phyloP scores from a whole-genome alignment of 2,888 invertebrate species.

The Dolichomitus sp. region DNA sequence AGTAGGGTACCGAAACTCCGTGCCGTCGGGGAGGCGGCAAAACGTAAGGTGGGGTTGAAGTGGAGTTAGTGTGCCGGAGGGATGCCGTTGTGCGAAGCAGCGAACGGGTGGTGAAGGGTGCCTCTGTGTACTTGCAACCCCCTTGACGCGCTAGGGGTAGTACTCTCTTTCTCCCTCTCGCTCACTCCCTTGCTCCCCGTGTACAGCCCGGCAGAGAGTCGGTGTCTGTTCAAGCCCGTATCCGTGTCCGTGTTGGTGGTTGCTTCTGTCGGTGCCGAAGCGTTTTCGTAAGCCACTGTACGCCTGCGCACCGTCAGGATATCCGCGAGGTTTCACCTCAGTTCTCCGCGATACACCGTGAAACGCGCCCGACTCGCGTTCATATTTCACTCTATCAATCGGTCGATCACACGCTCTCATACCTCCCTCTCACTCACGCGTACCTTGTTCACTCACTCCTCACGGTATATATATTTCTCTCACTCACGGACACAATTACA shows the following conservation, averaged over 20 bases:
- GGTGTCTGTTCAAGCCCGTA: slow-evolving; percentile 5
- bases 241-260: slow-evolving; percentile 57
- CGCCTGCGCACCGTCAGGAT: slow-evolving; percentile 65
- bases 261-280: slow-evolving; percentile 63
- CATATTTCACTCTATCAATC: slow-evolving; percentile 68
- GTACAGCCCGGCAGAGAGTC: slow-evolving; percentile 11
- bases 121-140: slow-evolving; percentile 39
- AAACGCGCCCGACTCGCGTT: slow-evolving; percentile 72
- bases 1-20: slow-evolving; percentile 9
- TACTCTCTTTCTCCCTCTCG: slow-evolving; percentile 9
- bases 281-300: slow-evolving; percentile 62
- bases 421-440: slow-evolving; percentile 23
- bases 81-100: slow-evolving; percentile 30
- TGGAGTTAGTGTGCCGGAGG: slow-evolving; percentile 38
- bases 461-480: slow-evolving; percentile 26
- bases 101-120: slow-evolving; percentile 46
- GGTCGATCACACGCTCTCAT: slow-evolving; percentile 62
- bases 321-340: slow-evolving; percentile 72
- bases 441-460: slow-evolving; percentile 23
- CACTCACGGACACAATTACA: slow-evolving; percentile 30
- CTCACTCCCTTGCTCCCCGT: slow-evolving; percentile 16
- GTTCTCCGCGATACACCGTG: slow-evolving; percentile 79
- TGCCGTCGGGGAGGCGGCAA: neutral
- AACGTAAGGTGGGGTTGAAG: slow-evolving; percentile 42
- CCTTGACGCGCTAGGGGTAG: slow-evolving; percentile 40